Percentiles rank a stretch among this genome's conserved stretches.
phyloP scores from a whole-genome alignment of 1,140 invertebrate genomes.

The Phymastichus coffea region DNA sequence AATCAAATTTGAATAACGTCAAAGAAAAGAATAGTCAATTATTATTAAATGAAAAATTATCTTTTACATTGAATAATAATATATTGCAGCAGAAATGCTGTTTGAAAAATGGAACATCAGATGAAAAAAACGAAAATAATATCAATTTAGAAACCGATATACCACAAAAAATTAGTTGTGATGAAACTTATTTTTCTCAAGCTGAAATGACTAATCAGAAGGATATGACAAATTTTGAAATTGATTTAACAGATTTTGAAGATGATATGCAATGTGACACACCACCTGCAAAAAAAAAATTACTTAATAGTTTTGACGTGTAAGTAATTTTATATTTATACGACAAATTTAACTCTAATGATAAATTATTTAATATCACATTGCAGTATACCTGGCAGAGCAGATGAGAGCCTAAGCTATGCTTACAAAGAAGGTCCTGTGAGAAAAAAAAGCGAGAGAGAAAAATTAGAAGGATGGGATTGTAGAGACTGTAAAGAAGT shows the following conservation, averaged over 20 bases:
- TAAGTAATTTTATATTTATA: conserved; percentile 29
- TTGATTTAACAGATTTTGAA: conserved; percentile 24
- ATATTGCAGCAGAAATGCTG: too few relatives aligned
- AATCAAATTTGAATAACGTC: background rate
- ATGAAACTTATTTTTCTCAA: conserved; percentile 26
- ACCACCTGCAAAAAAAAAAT: conserved; percentile 29
- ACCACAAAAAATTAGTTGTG: background rate
- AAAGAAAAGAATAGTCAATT: too few relatives aligned
- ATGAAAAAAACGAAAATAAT: conserved; percentile 7
- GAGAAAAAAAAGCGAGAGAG: conserved; percentile 47
- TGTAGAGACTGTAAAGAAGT: conserved; percentile 53
- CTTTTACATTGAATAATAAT: too few relatives aligned
- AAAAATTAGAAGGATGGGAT: conserved; percentile 45
- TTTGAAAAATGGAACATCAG: background rate
- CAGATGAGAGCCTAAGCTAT: conserved; percentile 28
- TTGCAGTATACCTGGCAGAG: conserved; percentile 30
- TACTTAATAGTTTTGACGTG: conserved; percentile 34
- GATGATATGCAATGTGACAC: conserved; percentile 8
- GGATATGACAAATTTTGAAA: conserved; percentile 1
- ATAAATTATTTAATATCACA: background rate
- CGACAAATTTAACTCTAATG: background rate
- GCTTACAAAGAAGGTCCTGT: conserved; percentile 41
- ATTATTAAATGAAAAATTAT: too few relatives aligned
- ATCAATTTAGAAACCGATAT: too few relatives aligned
- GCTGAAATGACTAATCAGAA: conserved; percentile 19